phyloP scores from a whole-genome alignment of 2,888 invertebrate genomes.

The Cephus runcator region DNA sequence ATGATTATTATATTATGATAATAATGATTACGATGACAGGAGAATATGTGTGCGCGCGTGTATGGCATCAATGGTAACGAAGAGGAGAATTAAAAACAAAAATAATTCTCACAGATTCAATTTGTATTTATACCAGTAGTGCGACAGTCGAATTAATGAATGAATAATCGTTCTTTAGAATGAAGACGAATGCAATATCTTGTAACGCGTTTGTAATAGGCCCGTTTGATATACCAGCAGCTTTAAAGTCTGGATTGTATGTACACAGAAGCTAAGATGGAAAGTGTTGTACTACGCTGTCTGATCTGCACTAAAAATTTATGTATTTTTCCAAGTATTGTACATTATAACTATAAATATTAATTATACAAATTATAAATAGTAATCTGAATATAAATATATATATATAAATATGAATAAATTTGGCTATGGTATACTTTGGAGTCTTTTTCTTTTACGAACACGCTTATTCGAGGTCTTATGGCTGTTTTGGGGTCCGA shows the following conservation, averaged over 20 bases:
- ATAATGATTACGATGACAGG: background rate
- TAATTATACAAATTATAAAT: slow-evolving; percentile 50
- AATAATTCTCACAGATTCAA: background rate
- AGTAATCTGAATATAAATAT: slow-evolving; percentile 30
- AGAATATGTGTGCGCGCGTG: background rate
- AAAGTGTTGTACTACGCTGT: slow-evolving; percentile 39
- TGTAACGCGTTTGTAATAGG: background rate
- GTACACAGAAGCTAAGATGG: slow-evolving; percentile 20
- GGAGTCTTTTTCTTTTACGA: too few species aligned
- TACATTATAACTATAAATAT: slow-evolving; percentile 55
- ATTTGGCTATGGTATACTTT: too few species aligned
- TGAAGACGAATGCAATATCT: background rate
- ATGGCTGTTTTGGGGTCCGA: too few species aligned
- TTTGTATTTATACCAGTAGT: background rate
- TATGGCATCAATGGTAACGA: background rate
- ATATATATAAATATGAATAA: slow-evolving; percentile 25
- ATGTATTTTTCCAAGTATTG: slow-evolving; percentile 59
- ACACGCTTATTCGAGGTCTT: too few species aligned
- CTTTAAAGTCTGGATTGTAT: slow-evolving; percentile 21
- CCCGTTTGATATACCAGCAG: background rate
- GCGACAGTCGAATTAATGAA: background rate
- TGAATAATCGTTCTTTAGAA: background rate
- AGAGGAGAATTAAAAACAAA: background rate
- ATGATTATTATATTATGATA: background rate
- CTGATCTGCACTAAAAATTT: slow-evolving; percentile 52